Base-by-base conservation (phyloP, 2,797 vertebrate genomes). In the Molossus molossus region DNA sequence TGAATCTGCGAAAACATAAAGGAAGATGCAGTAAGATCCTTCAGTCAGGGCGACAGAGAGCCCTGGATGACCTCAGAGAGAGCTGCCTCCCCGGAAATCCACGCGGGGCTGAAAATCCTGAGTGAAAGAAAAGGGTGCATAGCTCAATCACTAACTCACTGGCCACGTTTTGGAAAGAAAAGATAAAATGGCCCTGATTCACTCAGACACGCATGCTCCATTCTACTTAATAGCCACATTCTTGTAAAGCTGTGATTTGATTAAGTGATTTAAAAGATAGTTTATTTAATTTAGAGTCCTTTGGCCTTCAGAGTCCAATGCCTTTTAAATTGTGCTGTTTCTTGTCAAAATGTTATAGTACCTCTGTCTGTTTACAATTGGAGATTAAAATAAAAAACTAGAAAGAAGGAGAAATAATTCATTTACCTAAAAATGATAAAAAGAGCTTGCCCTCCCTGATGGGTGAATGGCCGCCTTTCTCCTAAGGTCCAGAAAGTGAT, bases 381-480 rank as follows among this genome's bases (percentile, higher is more conserved):
- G 5, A 87, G 58, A 96, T 94, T 76, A 80, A 69, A 83, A 87
- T 60, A 23, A 92, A 64, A 97, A 96, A 55, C 91, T 92, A 65
- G 67, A 57, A 33, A 97, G 81, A 87, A 93, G 55, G 21, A 57
- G 27, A 53, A 89, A 73, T 15, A 93, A 87, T 80, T 23, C 23
- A 69, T 93, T 96, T 95, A 82, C 70, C 58, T 94, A 65, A 95
- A 88, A 81, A 55, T 40, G 77, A 83, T 81, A 76, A 94, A 97
- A 76, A 96, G n/a, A 62, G 57, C 73, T 89, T 55, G 50, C 94
- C 75, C 76, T 98, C 80, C 25, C 14, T 67, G 25, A 85, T 87
- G 73, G 95, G 93, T 96, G 80, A 69, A 91, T 58, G 89, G 25
- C 50, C 62, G 18, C 77, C 11, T 40, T 97, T 67, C 6, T 96